Percentiles rank a stretch among this genome's conserved stretches.
phyloP scores from a whole-genome alignment of 2,797 vertebrate genomes.

The Hydrolagus colliei region DNA sequence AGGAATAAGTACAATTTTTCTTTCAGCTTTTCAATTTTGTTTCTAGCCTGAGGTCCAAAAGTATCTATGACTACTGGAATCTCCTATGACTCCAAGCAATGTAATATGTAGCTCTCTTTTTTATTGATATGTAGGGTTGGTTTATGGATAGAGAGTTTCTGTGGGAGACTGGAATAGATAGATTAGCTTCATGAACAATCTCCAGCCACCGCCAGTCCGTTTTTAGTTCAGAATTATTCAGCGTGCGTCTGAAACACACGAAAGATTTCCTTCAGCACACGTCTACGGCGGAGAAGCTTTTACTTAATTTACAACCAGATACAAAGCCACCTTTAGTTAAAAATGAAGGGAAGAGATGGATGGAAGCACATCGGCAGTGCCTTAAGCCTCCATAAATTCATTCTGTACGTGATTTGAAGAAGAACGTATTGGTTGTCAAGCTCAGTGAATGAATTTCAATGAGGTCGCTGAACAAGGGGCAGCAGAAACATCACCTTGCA shows the following conservation, averaged over 20 bases:
- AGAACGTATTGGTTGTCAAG: background rate
- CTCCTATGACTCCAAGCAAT: background rate
- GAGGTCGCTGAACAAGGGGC: background rate
- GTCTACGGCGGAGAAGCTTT: background rate
- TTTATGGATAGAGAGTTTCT: background rate
- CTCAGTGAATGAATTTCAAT: background rate
- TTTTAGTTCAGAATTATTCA: background rate
- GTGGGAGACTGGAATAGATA: background rate
- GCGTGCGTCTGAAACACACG: background rate
- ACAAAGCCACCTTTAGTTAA: background rate
- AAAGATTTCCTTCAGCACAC: background rate
- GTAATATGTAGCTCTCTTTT: background rate
- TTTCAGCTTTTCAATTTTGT: background rate
- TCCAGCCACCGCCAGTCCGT: too few relatives aligned
- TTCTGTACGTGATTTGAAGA: background rate
- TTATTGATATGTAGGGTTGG: background rate
- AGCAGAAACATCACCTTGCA: too few relatives aligned
- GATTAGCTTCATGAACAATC: background rate
- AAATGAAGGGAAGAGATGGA: background rate
- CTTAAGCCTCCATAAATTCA: background rate
- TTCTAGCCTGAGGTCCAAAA: background rate
- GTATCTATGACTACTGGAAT: background rate
- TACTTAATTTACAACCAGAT: background rate
- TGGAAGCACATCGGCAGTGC: background rate
- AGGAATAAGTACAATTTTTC: background rate